Percentiles rank a stretch among this genome's conserved stretches.
These are phyloP conservation scores for Sinohyriopsis cumingii DNA, from an alignment of 2,888 invertebrate species.

Conservation along the genomic window DNA sequence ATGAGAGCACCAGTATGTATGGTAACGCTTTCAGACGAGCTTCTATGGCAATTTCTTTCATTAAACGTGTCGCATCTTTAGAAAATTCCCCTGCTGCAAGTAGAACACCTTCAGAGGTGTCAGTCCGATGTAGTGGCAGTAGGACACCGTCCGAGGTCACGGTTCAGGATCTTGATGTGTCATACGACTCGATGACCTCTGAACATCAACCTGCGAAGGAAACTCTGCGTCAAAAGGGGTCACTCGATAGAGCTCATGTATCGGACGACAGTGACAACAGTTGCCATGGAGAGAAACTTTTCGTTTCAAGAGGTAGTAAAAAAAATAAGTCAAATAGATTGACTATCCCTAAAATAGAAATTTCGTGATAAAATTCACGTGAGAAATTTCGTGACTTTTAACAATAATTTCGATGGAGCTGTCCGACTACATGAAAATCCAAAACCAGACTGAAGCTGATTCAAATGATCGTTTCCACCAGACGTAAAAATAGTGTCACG, in stretches of 20 bases:
- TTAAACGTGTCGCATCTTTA: conserved; percentile 4
- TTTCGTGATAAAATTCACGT: conserved; percentile 14
- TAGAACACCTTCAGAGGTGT: too few relatives aligned
- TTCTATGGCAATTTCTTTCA: conserved; percentile 41
- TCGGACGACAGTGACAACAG: too few relatives aligned
- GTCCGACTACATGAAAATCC: too few relatives aligned
- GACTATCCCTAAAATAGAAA: conserved; percentile 28
- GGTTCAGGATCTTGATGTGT: conserved; percentile 21
- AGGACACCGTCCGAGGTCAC: conserved; percentile 22
- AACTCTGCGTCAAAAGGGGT: conserved; percentile 2
- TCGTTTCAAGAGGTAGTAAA: too few relatives aligned
- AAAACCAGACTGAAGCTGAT: too few relatives aligned
- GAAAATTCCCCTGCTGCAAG: too few relatives aligned
- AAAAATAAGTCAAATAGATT: not conserved
- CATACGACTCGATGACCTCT: conserved; percentile 18
- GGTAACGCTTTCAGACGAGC: conserved; percentile 48
- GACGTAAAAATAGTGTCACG: too few relatives aligned
- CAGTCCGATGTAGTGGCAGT: conserved; percentile 1
- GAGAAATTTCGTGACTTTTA: conserved; percentile 16
- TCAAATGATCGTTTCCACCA: too few relatives aligned
- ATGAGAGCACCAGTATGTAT: conserved; percentile 46
- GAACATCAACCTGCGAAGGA: conserved; percentile 6
- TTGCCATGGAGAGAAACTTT: too few relatives aligned
- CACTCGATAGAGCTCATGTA: too few relatives aligned
- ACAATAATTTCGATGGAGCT: too few relatives aligned